Evolutionary conservation across 1,140 invertebrate species (phyloP), one percentile per base, ranked within the genome.

Genomic region (Tetragnatha versicolor): DNA sequence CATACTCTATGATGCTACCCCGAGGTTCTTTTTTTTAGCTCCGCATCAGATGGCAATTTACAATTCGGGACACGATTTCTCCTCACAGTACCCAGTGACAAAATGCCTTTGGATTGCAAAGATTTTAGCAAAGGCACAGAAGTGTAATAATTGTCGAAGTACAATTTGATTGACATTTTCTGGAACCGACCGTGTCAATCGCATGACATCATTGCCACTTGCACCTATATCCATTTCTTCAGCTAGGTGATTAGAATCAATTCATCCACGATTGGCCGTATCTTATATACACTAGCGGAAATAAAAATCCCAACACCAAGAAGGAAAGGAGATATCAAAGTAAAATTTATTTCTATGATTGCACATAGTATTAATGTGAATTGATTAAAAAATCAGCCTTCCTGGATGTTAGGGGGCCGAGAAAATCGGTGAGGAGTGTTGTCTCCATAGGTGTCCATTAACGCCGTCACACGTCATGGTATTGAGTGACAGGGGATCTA

Each of bases 91-190:
- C 60, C 7, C n/a, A 63, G 17, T 20, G n/a, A 35, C 5, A 63
- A 20, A 4, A 63, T 63, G 9, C 29, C 60, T 35, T 63, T 33
- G 17, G 27, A 25, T 33, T 3, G 12, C 3, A 63, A 33, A 63
- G n/a, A 10, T 5, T 33, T 33, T n/a, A 63, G 0, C 5, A 63
- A 22, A 7, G 3, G 0, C 0, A 63, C 17, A 10, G 51, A 33
- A 14, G 60, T 63, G 29, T 35, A 63, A 17, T 63, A 63, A 35
- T 63, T 63, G 17, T 63, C 60, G 37, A 33, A 63, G n/a, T 63
- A 39, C 17, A 63, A 5, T 1, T 33, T 35, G 31, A 63, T 63
- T 63, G 6, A 33, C 27, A 1, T 63, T n/a, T 14, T 33, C 5
- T 9, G 35, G 29, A 3, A 37, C 51, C 22, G 51, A 53, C 9